phyloP scores from a whole-genome alignment of 2,113 vertebrate genomes.

The Myrmecobius fasciatus region DNA sequence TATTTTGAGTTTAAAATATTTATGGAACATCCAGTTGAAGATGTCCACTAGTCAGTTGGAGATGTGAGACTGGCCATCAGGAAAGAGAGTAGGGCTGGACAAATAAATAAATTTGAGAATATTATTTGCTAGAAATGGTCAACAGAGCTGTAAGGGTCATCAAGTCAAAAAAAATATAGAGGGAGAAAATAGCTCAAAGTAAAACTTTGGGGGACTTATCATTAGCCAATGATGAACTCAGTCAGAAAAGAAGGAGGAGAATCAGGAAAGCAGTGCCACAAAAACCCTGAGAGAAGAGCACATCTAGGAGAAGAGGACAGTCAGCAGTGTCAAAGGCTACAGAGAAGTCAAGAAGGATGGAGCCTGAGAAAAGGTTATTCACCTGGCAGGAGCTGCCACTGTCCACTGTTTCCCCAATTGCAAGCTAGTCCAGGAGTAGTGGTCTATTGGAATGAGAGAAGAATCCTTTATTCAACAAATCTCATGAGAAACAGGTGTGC shows the following conservation, averaged over 20 bases:
- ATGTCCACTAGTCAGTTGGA: not conserved
- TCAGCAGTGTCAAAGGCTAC: not conserved
- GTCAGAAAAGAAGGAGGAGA: not conserved
- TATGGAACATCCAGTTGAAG: not conserved
- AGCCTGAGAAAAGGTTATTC: not conserved
- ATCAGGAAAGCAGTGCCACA: not conserved
- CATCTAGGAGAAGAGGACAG: not conserved
- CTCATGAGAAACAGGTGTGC: too few relatives aligned
- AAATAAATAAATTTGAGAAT: too few relatives aligned
- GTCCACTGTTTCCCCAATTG: too few relatives aligned
- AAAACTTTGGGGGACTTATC: too few relatives aligned
- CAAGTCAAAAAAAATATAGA: not conserved
- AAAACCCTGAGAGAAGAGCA: not conserved
- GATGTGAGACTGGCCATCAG: not conserved
- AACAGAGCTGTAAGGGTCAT: too few relatives aligned
- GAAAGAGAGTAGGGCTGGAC: not conserved
- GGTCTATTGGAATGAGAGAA: too few relatives aligned
- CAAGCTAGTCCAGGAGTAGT: too few relatives aligned
- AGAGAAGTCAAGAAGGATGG: too few relatives aligned
- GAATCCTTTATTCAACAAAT: too few relatives aligned
- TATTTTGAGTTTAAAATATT: not conserved
- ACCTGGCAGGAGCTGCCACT: too few relatives aligned
- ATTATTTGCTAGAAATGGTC: too few relatives aligned
- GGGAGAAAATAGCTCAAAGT: not conserved
- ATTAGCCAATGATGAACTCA: not conserved